A percentile compares a stretch with the other conserved stretches of the same genome.
phyloP scores from a whole-genome alignment of 2,113 vertebrate genomes.

The Gallinago undulata region DNA sequence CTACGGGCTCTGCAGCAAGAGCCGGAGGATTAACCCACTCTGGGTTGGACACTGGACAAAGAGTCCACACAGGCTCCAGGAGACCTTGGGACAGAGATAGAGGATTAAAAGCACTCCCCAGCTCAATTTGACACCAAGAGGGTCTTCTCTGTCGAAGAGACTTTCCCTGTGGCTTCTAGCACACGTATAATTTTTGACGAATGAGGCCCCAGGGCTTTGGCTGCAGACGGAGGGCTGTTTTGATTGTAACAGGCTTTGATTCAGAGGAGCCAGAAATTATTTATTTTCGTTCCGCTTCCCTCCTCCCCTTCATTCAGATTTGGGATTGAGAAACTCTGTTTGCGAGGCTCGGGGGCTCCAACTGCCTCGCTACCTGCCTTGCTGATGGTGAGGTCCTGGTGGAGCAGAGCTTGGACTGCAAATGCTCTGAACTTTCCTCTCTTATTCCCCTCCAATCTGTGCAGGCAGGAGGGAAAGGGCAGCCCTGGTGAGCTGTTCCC shows the following conservation, averaged over 20 bases:
- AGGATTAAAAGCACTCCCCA: background rate
- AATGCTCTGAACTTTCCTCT: background rate
- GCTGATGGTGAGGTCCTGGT: background rate
- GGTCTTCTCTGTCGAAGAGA: background rate
- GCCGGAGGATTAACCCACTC: background rate
- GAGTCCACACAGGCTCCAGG: background rate
- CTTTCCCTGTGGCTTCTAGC: slow-evolving; percentile 34
- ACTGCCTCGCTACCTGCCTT: accelerated
- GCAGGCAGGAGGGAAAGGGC: background rate
- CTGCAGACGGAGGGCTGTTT: slow-evolving; percentile 39
- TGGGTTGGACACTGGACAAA: background rate
- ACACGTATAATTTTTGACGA: background rate
- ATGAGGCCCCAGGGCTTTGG: slow-evolving; percentile 25
- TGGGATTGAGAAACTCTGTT: background rate
- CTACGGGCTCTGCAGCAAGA: background rate
- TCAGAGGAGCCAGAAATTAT: slow-evolving; percentile 63
- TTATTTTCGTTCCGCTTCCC: slow-evolving; percentile 47
- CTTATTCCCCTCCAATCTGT: accelerated
- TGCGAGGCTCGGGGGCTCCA: background rate
- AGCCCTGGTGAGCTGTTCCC: background rate
- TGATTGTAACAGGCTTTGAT: slow-evolving; percentile 62
- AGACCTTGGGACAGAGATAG: background rate
- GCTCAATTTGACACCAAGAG: background rate
- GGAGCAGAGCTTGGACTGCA: background rate
- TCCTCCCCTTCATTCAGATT: background rate